phyloP scores from a whole-genome alignment of 2,888 invertebrate genomes.

The Congeria kusceri region DNA sequence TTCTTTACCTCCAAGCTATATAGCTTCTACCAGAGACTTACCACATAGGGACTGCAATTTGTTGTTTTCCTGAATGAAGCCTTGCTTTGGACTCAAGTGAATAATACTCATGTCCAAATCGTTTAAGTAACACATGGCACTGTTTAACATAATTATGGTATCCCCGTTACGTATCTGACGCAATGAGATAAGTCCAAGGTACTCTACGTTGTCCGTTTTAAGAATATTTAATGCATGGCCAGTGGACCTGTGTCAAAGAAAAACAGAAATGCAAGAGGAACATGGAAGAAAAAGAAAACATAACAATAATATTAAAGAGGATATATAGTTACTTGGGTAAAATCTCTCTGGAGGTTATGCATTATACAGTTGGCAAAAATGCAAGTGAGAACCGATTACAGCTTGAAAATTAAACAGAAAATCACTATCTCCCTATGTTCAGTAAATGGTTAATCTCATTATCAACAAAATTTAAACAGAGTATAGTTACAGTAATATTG shows the following conservation, averaged over 20 bases:
- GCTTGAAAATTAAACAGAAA: too few species aligned
- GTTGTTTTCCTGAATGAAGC: slow-evolving; percentile 40
- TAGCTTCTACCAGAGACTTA: slow-evolving; percentile 53
- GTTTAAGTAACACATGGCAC: slow-evolving; percentile 93
- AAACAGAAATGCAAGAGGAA: slow-evolving; percentile 28
- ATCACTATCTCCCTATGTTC: too few species aligned
- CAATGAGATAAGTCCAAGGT: slow-evolving; percentile 93
- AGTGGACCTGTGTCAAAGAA: slow-evolving; percentile 22
- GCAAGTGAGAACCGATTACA: too few species aligned
- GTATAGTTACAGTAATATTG: too few species aligned
- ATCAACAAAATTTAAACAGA: too few species aligned
- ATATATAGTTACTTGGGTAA: too few species aligned
- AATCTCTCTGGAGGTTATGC: too few species aligned
- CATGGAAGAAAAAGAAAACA: slow-evolving; percentile 31
- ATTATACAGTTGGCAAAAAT: too few species aligned
- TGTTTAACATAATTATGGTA: slow-evolving; percentile 95
- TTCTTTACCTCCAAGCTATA: not conserved
- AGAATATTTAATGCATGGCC: slow-evolving; percentile 43
- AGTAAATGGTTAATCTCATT: too few species aligned
- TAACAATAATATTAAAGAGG: too few species aligned
- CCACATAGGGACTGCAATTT: slow-evolving; percentile 57
- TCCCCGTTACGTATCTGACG: slow-evolving; percentile 94
- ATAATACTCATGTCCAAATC: slow-evolving; percentile 71
- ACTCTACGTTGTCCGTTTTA: slow-evolving; percentile 87
- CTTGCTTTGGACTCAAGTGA: slow-evolving; percentile 56